Evolutionary conservation across 2,113 vertebrate genomes (phyloP), one percentile per base, ranked within the genome.

Genomic region (Otocyon megalotis): DNA sequence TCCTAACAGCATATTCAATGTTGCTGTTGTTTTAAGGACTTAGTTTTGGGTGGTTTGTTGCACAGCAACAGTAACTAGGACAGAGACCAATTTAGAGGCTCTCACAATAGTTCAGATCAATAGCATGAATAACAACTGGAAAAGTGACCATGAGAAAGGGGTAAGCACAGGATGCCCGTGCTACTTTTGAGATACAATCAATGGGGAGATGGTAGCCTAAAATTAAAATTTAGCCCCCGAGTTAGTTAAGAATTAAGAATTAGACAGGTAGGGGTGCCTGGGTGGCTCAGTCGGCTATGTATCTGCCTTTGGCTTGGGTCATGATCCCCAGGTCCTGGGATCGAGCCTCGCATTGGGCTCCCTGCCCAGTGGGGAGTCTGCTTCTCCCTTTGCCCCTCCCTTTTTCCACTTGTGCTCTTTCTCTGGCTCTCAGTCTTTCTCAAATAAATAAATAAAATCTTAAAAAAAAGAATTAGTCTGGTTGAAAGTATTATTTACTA

Each of bases 241-340:
- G 53, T 58, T 93, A 90, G 82, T 96, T 85, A 43, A 43, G 43
- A 43, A 83, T 2, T 22, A 90, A 92, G 20, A 97, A 87, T 90
- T 53, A 93, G 35, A 12, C 13, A 30, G 63, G 28, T 12, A 13
- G 62, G 26, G 26, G 8, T 6, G 1, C 26, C 62, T 63, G 24
- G 62, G 26, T 13, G 26, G 62, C 62, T 63, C 62, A 63, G 62
- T 30, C 28, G 26, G 62, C 28, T 63, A 26, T 13, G 62, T 20
- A 8, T 63, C 28, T 26, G 13, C 5, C 62, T 63, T 63, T 26
- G 28, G 13, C 26, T 63, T 12, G 2, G 62, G 62, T 63, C 12
- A 28, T 63, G 62, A 63, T 63, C 62, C 28, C 4, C 12, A 1
- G 12, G 26, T 63, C 28, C 26, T 30, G 62, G 28, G 62, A 13